phyloP scores from a whole-genome alignment of 2,113 vertebrate species.

The Enhydra lutris region DNA sequence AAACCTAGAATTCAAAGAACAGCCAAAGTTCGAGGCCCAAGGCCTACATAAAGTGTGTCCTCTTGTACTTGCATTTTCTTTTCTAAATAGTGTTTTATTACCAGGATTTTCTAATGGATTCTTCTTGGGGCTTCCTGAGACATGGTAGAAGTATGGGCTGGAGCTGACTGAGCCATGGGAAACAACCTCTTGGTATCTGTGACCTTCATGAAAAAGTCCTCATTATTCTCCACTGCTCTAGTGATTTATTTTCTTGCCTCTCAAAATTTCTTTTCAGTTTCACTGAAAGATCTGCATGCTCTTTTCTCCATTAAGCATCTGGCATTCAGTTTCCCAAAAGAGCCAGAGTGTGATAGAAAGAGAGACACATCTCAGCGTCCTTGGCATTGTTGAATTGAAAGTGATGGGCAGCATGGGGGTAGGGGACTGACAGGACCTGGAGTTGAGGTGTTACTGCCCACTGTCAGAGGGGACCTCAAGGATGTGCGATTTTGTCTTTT shows the following conservation, averaged over 20 bases:
- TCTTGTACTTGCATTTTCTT: not conserved
- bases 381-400: not conserved
- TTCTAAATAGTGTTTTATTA: not conserved
- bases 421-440: not conserved
- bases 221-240: not conserved
- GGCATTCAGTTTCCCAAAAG: not conserved
- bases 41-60: not conserved
- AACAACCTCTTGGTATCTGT: not conserved
- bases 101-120: not conserved
- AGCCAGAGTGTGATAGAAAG: not conserved
- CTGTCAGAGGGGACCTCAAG: not conserved
- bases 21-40: not conserved
- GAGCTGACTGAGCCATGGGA: not conserved
- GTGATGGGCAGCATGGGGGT: not conserved
- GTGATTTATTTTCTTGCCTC: not conserved
- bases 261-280: not conserved
- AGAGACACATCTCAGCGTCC: not conserved
- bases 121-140: not conserved
- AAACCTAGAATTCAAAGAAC: not conserved
- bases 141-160: not conserved
- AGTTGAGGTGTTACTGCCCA: not conserved
- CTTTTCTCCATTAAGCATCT: not conserved
- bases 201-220: not conserved
- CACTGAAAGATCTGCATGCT: not conserved
- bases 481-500: not conserved